Conservation (phyloP, 2,113 vertebrate species). For the Stomatorhinus ivindoensis region DNA sequence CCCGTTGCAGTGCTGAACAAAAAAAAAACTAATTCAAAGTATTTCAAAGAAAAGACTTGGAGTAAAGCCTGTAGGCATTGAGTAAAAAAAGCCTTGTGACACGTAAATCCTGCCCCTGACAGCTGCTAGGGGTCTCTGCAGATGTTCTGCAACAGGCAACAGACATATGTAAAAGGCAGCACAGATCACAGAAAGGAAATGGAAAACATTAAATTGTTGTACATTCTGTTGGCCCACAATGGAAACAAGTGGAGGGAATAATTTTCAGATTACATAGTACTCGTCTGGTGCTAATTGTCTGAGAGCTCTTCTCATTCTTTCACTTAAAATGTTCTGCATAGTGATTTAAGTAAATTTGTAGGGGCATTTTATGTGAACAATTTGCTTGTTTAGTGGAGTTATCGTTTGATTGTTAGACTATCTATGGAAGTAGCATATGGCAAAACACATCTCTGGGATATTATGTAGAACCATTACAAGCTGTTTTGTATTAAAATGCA, state of each 20-base stretch:
- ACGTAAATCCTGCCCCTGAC: neutral
- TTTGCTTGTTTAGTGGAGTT: conserved; percentile 1
- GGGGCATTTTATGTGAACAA: conserved; percentile 35
- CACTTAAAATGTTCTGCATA: conserved; percentile 48
- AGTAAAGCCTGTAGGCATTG: neutral
- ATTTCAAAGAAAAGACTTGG: neutral
- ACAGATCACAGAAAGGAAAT: conserved; percentile 53
- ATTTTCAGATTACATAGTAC: conserved; percentile 59
- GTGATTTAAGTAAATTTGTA: conserved; percentile 45
- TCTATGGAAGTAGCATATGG: neutral
- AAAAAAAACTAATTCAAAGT: neutral
- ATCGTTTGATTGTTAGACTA: neutral
- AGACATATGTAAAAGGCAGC: conserved; percentile 55
- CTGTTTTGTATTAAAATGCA: neutral
- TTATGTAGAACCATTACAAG: neutral
- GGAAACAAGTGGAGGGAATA: conserved; percentile 58
- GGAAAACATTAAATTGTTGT: conserved; percentile 52
- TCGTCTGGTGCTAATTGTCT: conserved; percentile 59
- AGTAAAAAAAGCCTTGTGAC: neutral
- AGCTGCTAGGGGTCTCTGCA: neutral
- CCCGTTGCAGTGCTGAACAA: neutral
- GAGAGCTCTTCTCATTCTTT: conserved; percentile 38
- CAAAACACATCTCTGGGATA: neutral
- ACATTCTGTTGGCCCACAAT: conserved; percentile 50
- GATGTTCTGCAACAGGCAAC: conserved; percentile 27